Conservation (phyloP, 2,888 invertebrate genomes). For the Tachystola acroxantha region DNA sequence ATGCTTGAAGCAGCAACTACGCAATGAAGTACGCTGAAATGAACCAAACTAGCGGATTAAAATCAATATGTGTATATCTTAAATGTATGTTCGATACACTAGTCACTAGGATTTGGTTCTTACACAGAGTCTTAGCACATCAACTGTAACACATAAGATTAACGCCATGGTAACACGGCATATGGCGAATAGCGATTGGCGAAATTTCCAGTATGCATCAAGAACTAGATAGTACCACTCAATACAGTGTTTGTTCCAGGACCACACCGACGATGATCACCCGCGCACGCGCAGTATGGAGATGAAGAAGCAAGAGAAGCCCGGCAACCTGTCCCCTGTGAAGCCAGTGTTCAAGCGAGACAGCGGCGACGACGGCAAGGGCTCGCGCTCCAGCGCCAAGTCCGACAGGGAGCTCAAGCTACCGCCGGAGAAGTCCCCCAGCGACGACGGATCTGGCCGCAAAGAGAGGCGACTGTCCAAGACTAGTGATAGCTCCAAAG, state of each 20-base stretch:
- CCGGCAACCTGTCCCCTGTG: constrained; percentile 64
- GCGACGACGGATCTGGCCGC: constrained; percentile 41
- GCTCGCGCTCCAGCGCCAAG: constrained; percentile 53
- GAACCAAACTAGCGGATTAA: no score
- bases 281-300: constrained; percentile 57
- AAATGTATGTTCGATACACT: no score
- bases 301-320: constrained; percentile 66
- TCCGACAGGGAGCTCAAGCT: constrained; percentile 56
- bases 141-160: no score
- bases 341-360: constrained; percentile 48
- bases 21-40: no score
- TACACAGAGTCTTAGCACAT: no score
- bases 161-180: no score
- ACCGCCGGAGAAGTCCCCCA: constrained; percentile 60
- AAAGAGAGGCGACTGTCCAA: constrained; percentile 49
- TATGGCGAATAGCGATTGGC: no score
- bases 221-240: no score
- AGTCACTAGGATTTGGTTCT: no score
- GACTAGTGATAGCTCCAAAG: constrained; percentile 59
- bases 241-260: constrained; percentile 26
- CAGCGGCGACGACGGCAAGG: constrained; percentile 45
- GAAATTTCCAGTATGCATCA: no score
- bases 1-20: no score
- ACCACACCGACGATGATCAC: constrained; percentile 45
- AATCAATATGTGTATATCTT: no score